Percentiles rank a stretch among this genome's conserved stretches.
Evolutionary conservation across 92 coral and sea anemone species (phyloP).

Genomic region (Paramuricea clavata): DNA sequence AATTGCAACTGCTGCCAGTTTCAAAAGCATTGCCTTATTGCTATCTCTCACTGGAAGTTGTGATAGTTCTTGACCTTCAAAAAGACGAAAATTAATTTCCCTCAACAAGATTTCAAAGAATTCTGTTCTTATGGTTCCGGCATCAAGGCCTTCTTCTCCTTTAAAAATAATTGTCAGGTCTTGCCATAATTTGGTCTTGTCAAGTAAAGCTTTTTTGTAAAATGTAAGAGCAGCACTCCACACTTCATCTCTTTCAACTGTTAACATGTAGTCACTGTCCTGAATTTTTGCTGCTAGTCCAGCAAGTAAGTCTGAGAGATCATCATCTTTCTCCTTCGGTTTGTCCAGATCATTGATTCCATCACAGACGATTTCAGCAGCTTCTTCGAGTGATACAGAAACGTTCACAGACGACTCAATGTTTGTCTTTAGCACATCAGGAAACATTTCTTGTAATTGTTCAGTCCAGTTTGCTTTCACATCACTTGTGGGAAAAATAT

Average conservation of each 20-base stretch:
- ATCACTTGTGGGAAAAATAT: background rate
- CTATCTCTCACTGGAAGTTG: constrained; percentile 62
- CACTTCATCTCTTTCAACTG: constrained; percentile 67
- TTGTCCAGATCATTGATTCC: background rate
- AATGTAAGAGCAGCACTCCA: constrained; percentile 68
- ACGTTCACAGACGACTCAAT: constrained; percentile 5
- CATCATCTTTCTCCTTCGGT: constrained; percentile 43
- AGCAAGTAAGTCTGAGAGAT: background rate
- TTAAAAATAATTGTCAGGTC: constrained; percentile 59
- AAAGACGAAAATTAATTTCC: constrained; percentile 54
- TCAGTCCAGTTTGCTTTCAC: constrained; percentile 30
- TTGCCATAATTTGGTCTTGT: constrained; percentile 54
- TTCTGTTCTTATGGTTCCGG: constrained; percentile 53
- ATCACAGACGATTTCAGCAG: constrained; percentile 46
- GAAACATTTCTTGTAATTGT: constrained; percentile 38
- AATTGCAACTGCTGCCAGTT: constrained; percentile 53
- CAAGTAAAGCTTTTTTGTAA: constrained; percentile 57
- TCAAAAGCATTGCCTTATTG: constrained; percentile 59
- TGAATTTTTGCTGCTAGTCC: constrained; percentile 14
- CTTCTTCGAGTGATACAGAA: constrained; percentile 33
- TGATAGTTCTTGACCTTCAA: constrained; percentile 53
- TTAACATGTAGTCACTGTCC: constrained; percentile 19
- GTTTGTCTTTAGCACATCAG: background rate
- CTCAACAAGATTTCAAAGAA: constrained; percentile 64
- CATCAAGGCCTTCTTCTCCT: constrained; percentile 72